Evolutionary conservation across 2,888 invertebrate genomes (phyloP), one percentile per base, ranked within the genome.

Genomic region (Synanthedon myopaeformis): DNA sequence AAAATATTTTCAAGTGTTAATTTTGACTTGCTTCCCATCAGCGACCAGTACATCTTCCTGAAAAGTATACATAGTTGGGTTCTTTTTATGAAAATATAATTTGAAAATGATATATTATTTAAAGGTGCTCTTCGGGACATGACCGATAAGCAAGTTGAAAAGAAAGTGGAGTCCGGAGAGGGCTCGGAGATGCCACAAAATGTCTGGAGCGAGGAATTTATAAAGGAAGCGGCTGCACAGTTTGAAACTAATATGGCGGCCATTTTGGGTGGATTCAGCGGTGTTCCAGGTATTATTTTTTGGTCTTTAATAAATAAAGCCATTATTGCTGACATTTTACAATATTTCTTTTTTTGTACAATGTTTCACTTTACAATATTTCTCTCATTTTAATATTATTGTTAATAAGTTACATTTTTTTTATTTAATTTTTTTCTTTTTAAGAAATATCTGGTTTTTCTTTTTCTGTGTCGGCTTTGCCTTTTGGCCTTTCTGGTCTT

Each of bases 181-280:
- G 53, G 19, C 23, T 49, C 49, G 17, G 80, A 76, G 6, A 59
- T 72, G 0, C 70, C 79, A 0, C 83, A 85, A 51, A 91, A 90
- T 63, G 81, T 91, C 62, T 94, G 93, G 93, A 90, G 91, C 1
- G 91, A 92, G 55, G 93, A 94, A 68, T 93, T 93, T 65, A 89
- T 94, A 3, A 90, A 90, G 62, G 91, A 93, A 69, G 92, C 92
- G 0, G 91, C 92, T 0, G 86, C 90, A 14, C 91, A 93, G 63
- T 93, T 94, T 66, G 93, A 94, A 65, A 90, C 89, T 63, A 93
- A 92, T 60, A 89, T 91, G 79, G 88, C 90, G 0, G 82, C 87
- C 3, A 79, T 91, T 52, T 67, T 91, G 0, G 86, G 88, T 53
- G 78, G 76, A 53, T 76, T 87, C 51, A 86, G 83, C 8, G 88